These are phyloP conservation scores for Aphelinus certus DNA, from an alignment of 1,140 invertebrate species.

Conservation along the genomic window DNA sequence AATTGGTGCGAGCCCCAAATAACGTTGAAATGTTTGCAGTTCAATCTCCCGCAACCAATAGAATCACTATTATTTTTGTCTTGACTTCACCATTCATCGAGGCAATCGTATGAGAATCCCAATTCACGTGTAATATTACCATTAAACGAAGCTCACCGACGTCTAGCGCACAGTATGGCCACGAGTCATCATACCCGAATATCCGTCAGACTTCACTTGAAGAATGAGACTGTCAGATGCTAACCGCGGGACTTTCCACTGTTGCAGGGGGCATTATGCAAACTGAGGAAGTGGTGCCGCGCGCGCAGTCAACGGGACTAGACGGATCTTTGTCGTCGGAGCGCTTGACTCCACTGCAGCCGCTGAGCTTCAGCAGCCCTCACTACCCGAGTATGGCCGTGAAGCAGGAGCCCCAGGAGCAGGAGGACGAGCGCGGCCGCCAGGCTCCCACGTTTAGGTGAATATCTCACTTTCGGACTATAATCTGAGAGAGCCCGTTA, in stretches of 20 bases:
- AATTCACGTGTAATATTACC: too few species aligned
- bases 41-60: too few species aligned
- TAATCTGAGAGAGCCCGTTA: not conserved
- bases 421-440: constrained; percentile 52
- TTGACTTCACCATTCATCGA: too few species aligned
- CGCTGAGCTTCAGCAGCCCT: not conserved
- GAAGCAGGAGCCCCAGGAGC: constrained; percentile 63
- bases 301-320: constrained; percentile 58
- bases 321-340: constrained; percentile 56
- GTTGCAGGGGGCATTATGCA: constrained; percentile 66
- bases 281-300: constrained; percentile 64
- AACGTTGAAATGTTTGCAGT: too few species aligned
- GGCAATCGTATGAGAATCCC: too few species aligned
- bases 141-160: too few species aligned
- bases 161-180: too few species aligned
- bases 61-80: too few species aligned
- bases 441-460: constrained; percentile 39
- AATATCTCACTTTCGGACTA: constrained; percentile 1
- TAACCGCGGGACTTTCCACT: constrained; percentile 1
- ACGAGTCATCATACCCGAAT: too few species aligned
- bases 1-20: too few species aligned
- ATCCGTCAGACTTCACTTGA: too few species aligned
- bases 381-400: constrained; percentile 57
- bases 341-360: constrained; percentile 39
- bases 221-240: too few species aligned